Percentiles rank a stretch among this genome's conserved stretches.
Evolutionary conservation across 2,888 invertebrate genomes (phyloP).

Genomic region (Diaperis boleti): DNA sequence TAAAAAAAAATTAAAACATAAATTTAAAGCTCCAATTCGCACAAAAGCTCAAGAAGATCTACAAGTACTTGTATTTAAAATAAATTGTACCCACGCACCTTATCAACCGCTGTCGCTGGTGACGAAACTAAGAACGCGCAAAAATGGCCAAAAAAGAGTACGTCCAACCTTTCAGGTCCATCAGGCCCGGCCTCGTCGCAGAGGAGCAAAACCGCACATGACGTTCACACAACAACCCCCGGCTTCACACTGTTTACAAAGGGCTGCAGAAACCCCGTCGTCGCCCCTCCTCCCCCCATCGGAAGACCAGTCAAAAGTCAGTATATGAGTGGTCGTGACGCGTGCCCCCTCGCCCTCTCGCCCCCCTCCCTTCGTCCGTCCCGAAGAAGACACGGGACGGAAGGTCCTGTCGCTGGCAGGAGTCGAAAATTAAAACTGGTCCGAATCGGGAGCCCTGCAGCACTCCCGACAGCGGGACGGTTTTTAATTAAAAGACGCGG

Average conservation of each 20-base stretch:
- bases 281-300: slow-evolving; percentile 52
- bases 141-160: not conserved
- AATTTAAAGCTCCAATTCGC: no score
- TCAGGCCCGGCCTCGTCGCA: slow-evolving; percentile 8
- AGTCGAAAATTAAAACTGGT: no score
- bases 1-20: no score
- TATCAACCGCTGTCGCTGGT: not conserved
- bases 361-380: slow-evolving; percentile 41
- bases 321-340: slow-evolving; percentile 60
- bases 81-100: no score
- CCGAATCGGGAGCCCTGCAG: no score
- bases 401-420: slow-evolving; percentile 50
- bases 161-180: slow-evolving; percentile 20
- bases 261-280: slow-evolving; percentile 42
- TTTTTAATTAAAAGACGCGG: slow-evolving; percentile 28
- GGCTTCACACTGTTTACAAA: slow-evolving; percentile 58
- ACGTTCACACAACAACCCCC: slow-evolving; percentile 50
- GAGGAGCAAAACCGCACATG: slow-evolving; percentile 40
- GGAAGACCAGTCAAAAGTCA: slow-evolving; percentile 57
- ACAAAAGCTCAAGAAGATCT: no score
- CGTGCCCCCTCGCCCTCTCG: slow-evolving; percentile 49
- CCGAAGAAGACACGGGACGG: slow-evolving; percentile 41
- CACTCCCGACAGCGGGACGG: slow-evolving; percentile 11
- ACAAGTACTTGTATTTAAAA: no score
- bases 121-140: not conserved